A percentile compares a stretch with the other conserved stretches of the same genome.
Conservation (phyloP, 2,888 invertebrate genomes). For the Carpatolechia fugitivella region DNA sequence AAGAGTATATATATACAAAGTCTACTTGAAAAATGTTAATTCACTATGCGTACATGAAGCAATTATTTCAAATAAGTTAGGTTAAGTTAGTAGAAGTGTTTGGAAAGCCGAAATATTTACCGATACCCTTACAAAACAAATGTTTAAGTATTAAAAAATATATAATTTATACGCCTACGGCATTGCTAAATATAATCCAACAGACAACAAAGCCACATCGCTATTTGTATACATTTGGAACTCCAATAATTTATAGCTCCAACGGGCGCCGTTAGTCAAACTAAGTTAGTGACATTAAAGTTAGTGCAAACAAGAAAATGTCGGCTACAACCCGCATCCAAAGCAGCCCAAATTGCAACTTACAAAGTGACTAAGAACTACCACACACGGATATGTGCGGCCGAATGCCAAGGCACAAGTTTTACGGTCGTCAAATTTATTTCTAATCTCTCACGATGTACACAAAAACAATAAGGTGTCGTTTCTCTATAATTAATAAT, state of each 20-base stretch:
- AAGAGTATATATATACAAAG: too few species aligned
- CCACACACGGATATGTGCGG: conserved; percentile 39
- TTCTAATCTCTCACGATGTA: background rate
- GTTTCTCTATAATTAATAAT: too few species aligned
- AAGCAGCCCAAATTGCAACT: conserved; percentile 47
- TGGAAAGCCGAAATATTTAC: too few species aligned
- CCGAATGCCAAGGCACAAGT: conserved; percentile 22
- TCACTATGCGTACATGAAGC: too few species aligned
- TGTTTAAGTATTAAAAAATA: too few species aligned
- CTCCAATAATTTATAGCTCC: conserved; percentile 36
- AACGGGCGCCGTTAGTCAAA: conserved; percentile 17
- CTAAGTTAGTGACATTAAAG: conserved; percentile 52
- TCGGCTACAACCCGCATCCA: conserved; percentile 51
- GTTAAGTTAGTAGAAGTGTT: too few species aligned
- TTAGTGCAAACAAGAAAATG: conserved; percentile 55
- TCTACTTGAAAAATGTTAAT: too few species aligned
- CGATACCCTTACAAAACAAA: too few species aligned
- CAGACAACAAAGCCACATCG: background rate
- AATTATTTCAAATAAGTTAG: too few species aligned
- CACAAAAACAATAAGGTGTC: too few species aligned
- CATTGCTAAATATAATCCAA: background rate
- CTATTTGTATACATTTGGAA: conserved; percentile 11
- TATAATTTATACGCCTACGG: background rate
- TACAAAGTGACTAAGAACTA: conserved; percentile 42
- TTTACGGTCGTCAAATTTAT: background rate